These are phyloP conservation scores for Dicentrarchus labrax DNA, from an alignment of 2,113 vertebrate species.

Conservation along the genomic window DNA sequence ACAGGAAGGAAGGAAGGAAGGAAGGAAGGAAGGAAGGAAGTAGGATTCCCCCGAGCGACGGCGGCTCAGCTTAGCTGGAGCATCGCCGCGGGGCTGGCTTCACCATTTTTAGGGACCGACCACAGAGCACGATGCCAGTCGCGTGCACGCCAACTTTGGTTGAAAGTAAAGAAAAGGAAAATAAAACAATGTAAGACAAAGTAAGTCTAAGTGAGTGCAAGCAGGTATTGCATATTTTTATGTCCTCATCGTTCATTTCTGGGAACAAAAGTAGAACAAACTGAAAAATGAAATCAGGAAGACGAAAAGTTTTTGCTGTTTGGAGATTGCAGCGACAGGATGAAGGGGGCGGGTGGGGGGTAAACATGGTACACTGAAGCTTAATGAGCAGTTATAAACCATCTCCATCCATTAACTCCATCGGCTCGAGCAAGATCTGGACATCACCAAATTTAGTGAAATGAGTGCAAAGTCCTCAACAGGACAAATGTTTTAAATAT, in stretches of 20 bases:
- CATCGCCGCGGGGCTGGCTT: slow-evolving; percentile 37
- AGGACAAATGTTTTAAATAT: not conserved
- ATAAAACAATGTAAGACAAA: slow-evolving; percentile 77
- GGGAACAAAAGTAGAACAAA: slow-evolving; percentile 79
- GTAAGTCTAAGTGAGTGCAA: slow-evolving; percentile 92
- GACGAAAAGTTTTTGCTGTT: slow-evolving; percentile 73
- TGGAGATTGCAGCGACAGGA: slow-evolving; percentile 85
- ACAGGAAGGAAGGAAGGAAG: slow-evolving; percentile 19
- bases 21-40: not conserved
- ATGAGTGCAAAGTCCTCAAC: slow-evolving; percentile 29
- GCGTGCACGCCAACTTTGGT: slow-evolving; percentile 93
- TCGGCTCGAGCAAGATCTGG: not conserved
- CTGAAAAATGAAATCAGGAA: slow-evolving; percentile 55
- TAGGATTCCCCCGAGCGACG: slow-evolving; percentile 11
- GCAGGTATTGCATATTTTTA: slow-evolving; percentile 95
- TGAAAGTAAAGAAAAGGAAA: slow-evolving; percentile 83
- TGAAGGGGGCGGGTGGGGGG: slow-evolving; percentile 76
- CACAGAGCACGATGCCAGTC: slow-evolving; percentile 87
- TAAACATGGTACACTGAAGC: not conserved
- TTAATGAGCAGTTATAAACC: not conserved
- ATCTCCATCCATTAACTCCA: not conserved
- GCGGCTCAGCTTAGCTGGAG: slow-evolving; percentile 50
- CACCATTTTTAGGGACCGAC: slow-evolving; percentile 81
- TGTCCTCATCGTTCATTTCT: slow-evolving; percentile 86
- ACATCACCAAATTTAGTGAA: slow-evolving; percentile 3